A percentile compares a stretch with the other conserved stretches of the same genome.
Conservation (phyloP, 2,113 vertebrate species). For the Sakesphorus luctuosus region DNA sequence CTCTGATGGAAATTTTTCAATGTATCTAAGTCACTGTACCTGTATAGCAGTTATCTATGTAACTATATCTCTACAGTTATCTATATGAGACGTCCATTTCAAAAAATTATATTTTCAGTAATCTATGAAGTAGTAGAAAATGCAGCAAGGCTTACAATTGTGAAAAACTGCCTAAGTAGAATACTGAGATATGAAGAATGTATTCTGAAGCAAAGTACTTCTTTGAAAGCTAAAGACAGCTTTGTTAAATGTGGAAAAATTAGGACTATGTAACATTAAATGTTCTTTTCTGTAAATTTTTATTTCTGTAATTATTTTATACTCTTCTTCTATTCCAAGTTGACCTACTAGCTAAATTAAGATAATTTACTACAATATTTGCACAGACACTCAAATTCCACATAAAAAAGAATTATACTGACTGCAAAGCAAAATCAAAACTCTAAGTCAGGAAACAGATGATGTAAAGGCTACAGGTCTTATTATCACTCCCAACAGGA, state of each 20-base stretch:
- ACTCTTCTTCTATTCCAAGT: neutral
- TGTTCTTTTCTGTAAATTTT: conserved; percentile 6
- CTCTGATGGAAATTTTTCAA: neutral
- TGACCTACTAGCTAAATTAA: neutral
- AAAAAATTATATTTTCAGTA: neutral
- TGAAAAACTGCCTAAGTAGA: neutral
- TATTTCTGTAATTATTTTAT: neutral
- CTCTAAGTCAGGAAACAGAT: neutral
- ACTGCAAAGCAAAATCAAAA: neutral
- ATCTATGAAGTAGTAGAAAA: neutral
- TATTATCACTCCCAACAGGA: conserved; percentile 37
- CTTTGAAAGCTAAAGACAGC: neutral
- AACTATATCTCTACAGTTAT: neutral
- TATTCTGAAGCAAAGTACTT: neutral
- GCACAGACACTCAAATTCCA: neutral
- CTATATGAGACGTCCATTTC: neutral
- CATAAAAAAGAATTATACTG: neutral
- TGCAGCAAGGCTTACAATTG: neutral
- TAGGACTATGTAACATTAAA: neutral
- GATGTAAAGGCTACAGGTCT: neutral
- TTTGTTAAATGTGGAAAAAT: neutral
- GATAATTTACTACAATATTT: neutral
- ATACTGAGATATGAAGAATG: neutral
- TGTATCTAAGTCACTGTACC: neutral
- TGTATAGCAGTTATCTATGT: neutral